Conservation (phyloP, 2,113 vertebrate genomes). For the Chloroceryle aenea region DNA sequence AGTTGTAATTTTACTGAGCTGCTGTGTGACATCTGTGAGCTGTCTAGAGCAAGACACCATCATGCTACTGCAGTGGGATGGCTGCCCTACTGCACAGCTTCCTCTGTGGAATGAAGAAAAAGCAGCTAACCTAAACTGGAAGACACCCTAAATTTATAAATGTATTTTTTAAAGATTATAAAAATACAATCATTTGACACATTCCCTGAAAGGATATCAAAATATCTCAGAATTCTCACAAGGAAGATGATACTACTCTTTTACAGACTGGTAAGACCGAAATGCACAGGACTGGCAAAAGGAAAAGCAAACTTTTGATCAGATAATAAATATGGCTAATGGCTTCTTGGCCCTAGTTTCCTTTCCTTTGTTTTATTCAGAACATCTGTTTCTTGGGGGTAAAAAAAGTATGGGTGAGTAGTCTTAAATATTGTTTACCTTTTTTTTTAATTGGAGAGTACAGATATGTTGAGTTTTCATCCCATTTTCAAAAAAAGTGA, state of each 20-base stretch:
- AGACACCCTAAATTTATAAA: not conserved
- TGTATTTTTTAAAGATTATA: not conserved
- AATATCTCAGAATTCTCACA: not conserved
- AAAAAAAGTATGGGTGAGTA: not conserved
- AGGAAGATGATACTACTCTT: not conserved
- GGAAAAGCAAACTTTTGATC: not conserved
- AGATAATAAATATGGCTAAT: not conserved
- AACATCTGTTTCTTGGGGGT: not conserved
- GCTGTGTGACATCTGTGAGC: not conserved
- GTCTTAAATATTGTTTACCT: not conserved
- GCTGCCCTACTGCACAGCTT: not conserved
- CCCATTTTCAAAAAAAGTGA: not conserved
- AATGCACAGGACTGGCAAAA: not conserved
- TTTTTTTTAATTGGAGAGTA: not conserved
- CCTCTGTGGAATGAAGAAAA: not conserved
- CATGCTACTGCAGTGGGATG: fast-evolving
- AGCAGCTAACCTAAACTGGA: not conserved
- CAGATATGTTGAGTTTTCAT: not conserved
- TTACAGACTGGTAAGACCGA: not conserved
- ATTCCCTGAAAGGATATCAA: not conserved
- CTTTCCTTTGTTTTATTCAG: not conserved
- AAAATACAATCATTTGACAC: not conserved
- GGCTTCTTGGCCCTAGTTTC: not conserved
- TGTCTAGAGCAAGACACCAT: not conserved
- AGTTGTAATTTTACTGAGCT: not conserved